Conservation (phyloP, 1,140 invertebrate genomes). For the Gryon sp. region DNA sequence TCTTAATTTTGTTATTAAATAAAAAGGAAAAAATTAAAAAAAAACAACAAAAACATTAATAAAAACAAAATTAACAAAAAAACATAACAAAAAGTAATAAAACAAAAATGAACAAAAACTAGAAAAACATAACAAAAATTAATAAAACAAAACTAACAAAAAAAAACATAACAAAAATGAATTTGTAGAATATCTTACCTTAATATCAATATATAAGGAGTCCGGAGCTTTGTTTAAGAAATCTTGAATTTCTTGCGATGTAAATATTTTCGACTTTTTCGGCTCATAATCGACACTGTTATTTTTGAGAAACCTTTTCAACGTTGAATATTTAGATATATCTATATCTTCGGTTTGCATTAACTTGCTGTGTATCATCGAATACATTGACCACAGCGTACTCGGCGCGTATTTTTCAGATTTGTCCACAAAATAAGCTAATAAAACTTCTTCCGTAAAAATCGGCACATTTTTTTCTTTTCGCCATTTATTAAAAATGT, state of each 20-base stretch:
- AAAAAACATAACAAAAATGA: too few species aligned
- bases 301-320: constrained; percentile 18
- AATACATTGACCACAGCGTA: constrained; percentile 38
- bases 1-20: background rate
- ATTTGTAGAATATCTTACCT: too few species aligned
- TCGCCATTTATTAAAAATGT: too few species aligned
- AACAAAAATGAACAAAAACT: too few species aligned
- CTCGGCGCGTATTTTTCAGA: constrained; percentile 23
- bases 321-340: constrained; percentile 10
- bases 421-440: constrained; percentile 21
- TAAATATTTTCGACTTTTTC: constrained; percentile 34
- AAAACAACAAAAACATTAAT: background rate
- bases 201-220: constrained; percentile 6
- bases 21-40: constrained; percentile 2
- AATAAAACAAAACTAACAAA: too few species aligned
- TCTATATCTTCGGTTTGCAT: constrained; percentile 18
- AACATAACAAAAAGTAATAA: too few species aligned
- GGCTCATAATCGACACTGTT: background rate
- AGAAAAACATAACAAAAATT: too few species aligned
- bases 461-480: background rate
- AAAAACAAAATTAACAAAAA: too few species aligned
- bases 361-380: constrained; percentile 19
- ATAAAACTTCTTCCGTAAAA: background rate
- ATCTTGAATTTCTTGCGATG: constrained; percentile 7
- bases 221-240: constrained; percentile 27